Conservation (phyloP, 1,140 invertebrate genomes). For the Pogonus chalceus region DNA sequence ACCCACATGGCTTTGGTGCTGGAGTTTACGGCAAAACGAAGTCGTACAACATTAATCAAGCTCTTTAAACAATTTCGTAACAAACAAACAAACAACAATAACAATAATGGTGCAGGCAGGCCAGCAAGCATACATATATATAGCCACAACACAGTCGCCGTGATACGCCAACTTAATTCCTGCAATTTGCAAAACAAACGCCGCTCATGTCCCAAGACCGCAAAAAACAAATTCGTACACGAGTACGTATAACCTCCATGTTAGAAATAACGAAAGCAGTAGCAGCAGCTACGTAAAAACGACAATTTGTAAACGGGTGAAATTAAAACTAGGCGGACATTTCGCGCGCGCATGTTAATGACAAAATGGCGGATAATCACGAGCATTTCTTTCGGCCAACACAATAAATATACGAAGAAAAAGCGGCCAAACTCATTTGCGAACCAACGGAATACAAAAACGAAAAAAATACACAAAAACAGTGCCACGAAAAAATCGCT, state of each 20-base stretch:
- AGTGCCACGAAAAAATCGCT: not conserved
- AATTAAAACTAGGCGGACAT: conserved; percentile 7
- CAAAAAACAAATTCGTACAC: too few relatives aligned
- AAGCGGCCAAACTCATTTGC: not conserved
- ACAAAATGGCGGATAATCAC: conserved; percentile 5
- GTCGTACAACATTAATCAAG: conserved; percentile 2
- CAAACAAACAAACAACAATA: not conserved
- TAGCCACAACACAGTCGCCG: too few relatives aligned
- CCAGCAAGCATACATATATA: not conserved
- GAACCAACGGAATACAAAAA: not conserved
- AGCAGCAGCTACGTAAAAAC: not conserved
- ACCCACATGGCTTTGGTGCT: too few relatives aligned
- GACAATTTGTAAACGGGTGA: conserved; percentile 4
- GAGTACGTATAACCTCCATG: not conserved
- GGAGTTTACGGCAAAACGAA: too few relatives aligned
- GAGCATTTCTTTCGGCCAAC: not conserved
- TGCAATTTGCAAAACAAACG: conserved; percentile 1
- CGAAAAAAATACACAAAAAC: not conserved
- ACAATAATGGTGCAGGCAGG: not conserved
- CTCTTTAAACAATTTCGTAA: conserved; percentile 2
- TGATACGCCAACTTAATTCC: conserved; percentile 1
- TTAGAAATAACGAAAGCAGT: not conserved
- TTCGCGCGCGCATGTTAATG: not conserved
- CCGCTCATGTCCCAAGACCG: too few relatives aligned
- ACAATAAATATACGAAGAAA: conserved; percentile 4